Conservation (phyloP, 2,888 invertebrate species). For the Vannuccia rotundouncinata region DNA sequence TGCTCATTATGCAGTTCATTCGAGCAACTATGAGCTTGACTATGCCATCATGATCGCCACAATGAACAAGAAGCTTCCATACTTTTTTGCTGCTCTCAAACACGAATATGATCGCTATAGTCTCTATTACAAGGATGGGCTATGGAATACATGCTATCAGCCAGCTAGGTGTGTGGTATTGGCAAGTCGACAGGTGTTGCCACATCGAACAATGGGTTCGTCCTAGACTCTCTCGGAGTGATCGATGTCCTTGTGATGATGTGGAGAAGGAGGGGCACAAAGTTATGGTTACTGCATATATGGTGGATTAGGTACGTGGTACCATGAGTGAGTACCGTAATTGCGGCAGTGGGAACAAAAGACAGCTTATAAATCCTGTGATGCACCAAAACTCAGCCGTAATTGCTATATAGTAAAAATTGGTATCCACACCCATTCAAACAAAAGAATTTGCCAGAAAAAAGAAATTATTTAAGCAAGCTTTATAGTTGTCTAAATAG, state of each 20-base stretch:
- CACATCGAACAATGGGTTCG: conserved; percentile 5
- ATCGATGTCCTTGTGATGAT: conserved; percentile 6
- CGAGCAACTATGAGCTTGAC: too few species aligned
- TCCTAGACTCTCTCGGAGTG: not conserved
- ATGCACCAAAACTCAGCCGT: conserved; percentile 4
- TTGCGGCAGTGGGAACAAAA: not conserved
- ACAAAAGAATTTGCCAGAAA: too few species aligned
- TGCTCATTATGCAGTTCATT: too few species aligned
- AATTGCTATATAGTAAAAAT: too few species aligned
- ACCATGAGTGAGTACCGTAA: not conserved
- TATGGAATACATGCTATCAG: not conserved
- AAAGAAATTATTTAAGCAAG: too few species aligned
- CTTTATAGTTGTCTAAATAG: too few species aligned
- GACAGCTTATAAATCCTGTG: not conserved
- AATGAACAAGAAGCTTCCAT: too few species aligned
- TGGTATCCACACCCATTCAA: too few species aligned
- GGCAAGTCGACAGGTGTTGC: conserved; percentile 15
- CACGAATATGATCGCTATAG: too few species aligned
- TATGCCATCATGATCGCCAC: too few species aligned
- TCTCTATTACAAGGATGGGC: not conserved
- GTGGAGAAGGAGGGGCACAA: not conserved
- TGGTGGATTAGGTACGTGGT: conserved; percentile 1
- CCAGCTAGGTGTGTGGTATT: conserved; percentile 4
- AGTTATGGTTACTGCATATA: not conserved
- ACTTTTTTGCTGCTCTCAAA: too few species aligned